A percentile compares a stretch with the other conserved stretches of the same genome.
phyloP scores from a whole-genome alignment of 1,140 invertebrate genomes.

The Drosophila subobscura region DNA sequence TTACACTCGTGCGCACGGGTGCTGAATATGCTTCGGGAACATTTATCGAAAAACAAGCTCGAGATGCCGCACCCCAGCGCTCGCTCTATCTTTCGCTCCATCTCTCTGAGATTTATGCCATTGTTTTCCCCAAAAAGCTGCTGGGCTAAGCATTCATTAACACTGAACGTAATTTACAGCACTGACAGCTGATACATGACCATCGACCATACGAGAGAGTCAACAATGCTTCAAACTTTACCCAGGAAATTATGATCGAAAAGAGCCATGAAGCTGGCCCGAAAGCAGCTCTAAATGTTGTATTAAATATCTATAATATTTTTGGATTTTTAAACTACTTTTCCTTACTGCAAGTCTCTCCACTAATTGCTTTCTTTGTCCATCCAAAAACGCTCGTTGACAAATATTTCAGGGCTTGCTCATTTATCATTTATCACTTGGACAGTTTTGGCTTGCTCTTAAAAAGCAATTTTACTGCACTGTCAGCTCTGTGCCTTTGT shows the following conservation, averaged over 20 bases:
- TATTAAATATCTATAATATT: too few species aligned
- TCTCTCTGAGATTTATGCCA: conserved; percentile 61
- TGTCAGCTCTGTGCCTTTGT: conserved; percentile 7
- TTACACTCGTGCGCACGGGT: conserved; percentile 68
- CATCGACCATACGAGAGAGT: conserved; percentile 11
- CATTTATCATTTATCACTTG: conserved; percentile 48
- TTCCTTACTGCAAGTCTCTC: too few species aligned
- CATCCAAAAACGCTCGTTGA: too few species aligned
- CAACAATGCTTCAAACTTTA: too few species aligned
- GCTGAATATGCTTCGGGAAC: conserved; percentile 61
- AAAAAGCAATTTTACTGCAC: conserved; percentile 49
- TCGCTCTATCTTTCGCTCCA: too few species aligned
- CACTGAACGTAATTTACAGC: conserved; percentile 14
- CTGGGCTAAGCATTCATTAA: conserved; percentile 38
- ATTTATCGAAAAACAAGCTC: conserved; percentile 75
- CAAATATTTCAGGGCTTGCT: too few species aligned
- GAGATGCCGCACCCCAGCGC: conserved; percentile 32
- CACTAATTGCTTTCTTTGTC: too few species aligned
- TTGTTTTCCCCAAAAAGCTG: conserved; percentile 37
- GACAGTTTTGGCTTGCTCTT: conserved; percentile 42
- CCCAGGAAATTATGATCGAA: too few species aligned
- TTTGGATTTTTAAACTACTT: too few species aligned
- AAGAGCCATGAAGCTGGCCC: too few species aligned
- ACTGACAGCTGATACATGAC: conserved; percentile 34
- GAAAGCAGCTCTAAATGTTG: too few species aligned